A percentile compares a stretch with the other conserved stretches of the same genome.
These are phyloP conservation scores for Euleptes europaea DNA, from an alignment of 2,113 vertebrate genomes.

Conservation along the genomic window DNA sequence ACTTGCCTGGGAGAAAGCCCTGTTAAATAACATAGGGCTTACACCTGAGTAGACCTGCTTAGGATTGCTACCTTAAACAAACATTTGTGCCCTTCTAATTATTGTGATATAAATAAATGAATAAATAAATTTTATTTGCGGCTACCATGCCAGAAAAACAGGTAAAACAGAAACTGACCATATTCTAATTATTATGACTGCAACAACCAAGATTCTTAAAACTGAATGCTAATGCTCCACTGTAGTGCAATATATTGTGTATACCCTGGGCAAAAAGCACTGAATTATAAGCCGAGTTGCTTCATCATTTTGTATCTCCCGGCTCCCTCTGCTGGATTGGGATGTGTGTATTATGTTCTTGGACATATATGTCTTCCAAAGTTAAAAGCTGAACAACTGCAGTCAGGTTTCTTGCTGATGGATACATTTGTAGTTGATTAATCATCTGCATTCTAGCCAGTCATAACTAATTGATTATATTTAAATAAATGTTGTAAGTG, in stretches of 20 bases:
- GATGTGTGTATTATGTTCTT: neutral
- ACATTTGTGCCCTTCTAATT: neutral
- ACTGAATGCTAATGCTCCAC: neutral
- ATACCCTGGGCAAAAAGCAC: neutral
- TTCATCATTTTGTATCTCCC: neutral
- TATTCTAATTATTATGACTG: neutral
- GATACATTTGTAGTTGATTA: neutral
- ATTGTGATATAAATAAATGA: too few relatives aligned
- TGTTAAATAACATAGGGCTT: too few relatives aligned
- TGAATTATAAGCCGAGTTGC: neutral
- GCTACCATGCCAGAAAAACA: too few relatives aligned
- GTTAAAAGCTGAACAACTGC: neutral
- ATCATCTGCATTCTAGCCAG: neutral
- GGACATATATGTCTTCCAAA: neutral
- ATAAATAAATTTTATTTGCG: too few relatives aligned
- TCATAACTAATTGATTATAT: neutral
- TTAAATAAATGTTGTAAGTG: neutral
- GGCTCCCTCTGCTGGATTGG: constrained; percentile 21
- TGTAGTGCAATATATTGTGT: neutral
- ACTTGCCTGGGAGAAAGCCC: too few relatives aligned
- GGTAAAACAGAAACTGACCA: too few relatives aligned
- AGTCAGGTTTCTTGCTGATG: neutral
- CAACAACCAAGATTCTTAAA: neutral
- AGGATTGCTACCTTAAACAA: neutral
- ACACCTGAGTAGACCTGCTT: too few relatives aligned